These are phyloP conservation scores for Sapayoa aenigma DNA, from an alignment of 2,113 vertebrate genomes.

Conservation along the genomic window DNA sequence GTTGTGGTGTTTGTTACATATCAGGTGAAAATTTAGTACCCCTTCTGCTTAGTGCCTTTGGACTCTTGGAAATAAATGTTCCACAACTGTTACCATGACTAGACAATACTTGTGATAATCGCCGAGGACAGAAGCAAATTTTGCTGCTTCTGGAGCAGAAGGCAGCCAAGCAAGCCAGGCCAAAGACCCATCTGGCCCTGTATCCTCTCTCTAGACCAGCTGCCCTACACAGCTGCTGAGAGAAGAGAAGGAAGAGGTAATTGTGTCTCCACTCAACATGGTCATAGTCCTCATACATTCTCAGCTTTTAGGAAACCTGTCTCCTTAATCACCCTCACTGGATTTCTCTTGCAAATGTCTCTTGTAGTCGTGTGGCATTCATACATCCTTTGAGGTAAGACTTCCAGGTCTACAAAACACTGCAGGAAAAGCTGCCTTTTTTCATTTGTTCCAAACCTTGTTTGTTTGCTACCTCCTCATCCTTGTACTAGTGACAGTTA, in stretches of 20 bases:
- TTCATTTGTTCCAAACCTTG: not conserved
- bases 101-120: not conserved
- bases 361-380: not conserved
- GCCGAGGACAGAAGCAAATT: not conserved
- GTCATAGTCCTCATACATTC: not conserved
- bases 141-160: not conserved
- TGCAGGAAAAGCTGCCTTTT: not conserved
- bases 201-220: not conserved
- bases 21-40: not conserved
- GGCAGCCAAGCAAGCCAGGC: not conserved
- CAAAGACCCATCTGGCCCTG: not conserved
- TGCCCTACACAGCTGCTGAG: not conserved
- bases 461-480: not conserved
- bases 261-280: fast-evolving
- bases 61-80: not conserved
- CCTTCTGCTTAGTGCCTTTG: not conserved
- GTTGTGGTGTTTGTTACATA: not conserved
- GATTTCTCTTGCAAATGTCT: not conserved
- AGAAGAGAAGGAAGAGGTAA: not conserved
- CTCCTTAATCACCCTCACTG: not conserved
- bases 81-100: not conserved
- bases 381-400: not conserved
- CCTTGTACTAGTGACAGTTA: not conserved
- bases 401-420: not conserved
- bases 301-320: not conserved